phyloP scores from a whole-genome alignment of 2,113 vertebrate species.

The Empidonax traillii region DNA sequence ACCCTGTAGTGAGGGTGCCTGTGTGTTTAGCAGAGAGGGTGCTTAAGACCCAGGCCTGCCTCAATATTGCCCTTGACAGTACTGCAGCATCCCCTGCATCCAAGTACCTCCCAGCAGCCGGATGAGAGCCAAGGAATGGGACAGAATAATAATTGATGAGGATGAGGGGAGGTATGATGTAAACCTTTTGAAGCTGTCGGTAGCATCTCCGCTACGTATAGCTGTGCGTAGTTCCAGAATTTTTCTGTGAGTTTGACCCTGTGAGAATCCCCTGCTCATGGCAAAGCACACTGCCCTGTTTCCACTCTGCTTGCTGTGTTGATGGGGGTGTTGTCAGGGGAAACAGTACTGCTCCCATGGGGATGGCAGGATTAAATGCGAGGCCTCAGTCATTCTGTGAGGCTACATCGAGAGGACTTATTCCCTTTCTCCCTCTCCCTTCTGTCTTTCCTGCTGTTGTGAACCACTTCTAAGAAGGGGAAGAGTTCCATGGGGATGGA shows the following conservation, averaged over 20 bases:
- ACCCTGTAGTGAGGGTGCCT: neutral
- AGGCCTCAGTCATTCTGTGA: neutral
- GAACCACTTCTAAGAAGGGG: neutral
- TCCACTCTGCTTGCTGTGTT: accelerated
- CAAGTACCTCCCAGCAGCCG: slow-evolving; percentile 43
- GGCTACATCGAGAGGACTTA: neutral
- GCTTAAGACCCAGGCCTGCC: neutral
- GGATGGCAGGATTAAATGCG: neutral
- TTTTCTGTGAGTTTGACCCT: neutral
- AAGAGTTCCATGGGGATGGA: neutral
- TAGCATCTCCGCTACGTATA: neutral
- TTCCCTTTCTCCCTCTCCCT: neutral
- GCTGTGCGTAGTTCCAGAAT: neutral
- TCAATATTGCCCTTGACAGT: slow-evolving; percentile 54
- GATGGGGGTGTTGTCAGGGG: neutral
- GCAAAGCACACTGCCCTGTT: neutral
- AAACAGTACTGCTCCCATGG: neutral
- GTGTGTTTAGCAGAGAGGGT: neutral
- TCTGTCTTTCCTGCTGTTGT: neutral
- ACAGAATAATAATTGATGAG: slow-evolving; percentile 59
- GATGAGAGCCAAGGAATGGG: slow-evolving; percentile 41
- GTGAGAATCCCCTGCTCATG: neutral
- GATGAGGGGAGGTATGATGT: slow-evolving; percentile 18
- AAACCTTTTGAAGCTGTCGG: neutral
- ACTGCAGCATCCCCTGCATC: slow-evolving; percentile 55